Conservation (phyloP, 2,113 vertebrate species). For the Argyrosomus japonicus region DNA sequence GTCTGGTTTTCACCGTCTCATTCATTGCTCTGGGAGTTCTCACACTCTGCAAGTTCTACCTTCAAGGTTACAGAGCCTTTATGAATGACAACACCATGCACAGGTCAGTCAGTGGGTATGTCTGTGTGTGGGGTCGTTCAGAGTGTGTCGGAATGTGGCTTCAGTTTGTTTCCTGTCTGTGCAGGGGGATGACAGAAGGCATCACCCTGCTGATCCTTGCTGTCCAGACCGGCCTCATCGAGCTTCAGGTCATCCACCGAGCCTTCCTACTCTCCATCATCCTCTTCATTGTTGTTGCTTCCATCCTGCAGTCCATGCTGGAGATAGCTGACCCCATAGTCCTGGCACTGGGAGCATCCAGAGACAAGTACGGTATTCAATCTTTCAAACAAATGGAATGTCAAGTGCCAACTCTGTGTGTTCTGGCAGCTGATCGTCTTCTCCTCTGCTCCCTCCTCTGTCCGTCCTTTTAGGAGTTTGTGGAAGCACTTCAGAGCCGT, state of each 20-base stretch:
- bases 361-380: conserved; percentile 90
- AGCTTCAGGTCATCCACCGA: conserved; percentile 96
- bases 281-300: conserved; percentile 98
- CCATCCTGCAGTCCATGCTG: conserved; percentile 98
- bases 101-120: conserved; percentile 80
- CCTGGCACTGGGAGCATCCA: conserved; percentile 94
- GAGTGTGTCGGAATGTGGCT: not conserved
- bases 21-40: conserved; percentile 97
- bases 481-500: conserved; percentile 99
- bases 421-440: not conserved
- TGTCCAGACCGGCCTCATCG: conserved; percentile 97
- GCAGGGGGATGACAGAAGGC: conserved; percentile 97
- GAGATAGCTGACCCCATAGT: conserved; percentile 99
- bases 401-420: not conserved
- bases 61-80: conserved; percentile 97
- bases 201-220: conserved; percentile 95
- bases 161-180: not conserved
- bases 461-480: conserved; percentile 87
- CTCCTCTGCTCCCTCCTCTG: not conserved
- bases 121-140: not conserved
- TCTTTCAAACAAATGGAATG: not conserved
- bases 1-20: conserved; percentile 97
- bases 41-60: conserved; percentile 99
- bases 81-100: conserved; percentile 99
- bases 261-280: conserved; percentile 98